These are phyloP conservation scores for Agonopterix subpropinquella DNA, from an alignment of 2,888 invertebrate genomes.

Conservation along the genomic window DNA sequence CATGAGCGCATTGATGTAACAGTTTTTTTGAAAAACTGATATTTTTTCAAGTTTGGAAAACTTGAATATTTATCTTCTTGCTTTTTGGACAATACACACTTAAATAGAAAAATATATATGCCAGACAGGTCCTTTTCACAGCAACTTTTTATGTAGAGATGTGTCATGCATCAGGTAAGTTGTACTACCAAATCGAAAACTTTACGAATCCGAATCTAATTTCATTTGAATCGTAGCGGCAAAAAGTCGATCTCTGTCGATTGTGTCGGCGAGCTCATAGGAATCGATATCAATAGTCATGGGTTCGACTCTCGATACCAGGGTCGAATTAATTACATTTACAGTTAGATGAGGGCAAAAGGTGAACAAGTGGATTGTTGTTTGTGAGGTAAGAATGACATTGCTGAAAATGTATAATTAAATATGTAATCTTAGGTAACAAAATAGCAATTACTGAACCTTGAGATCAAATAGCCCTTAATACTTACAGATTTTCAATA, in stretches of 20 bases:
- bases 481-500: too few species aligned
- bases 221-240: conserved; percentile 50
- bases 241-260: conserved; percentile 61
- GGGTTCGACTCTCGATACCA: conserved; percentile 36
- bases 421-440: too few species aligned
- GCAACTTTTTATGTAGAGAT: conserved; percentile 13
- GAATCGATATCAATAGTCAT: conserved; percentile 63
- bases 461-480: too few species aligned
- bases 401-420: background rate
- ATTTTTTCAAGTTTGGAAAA: too few species aligned
- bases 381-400: background rate
- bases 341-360: conserved; percentile 44
- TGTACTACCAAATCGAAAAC: conserved; percentile 30
- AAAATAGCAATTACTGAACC: too few species aligned
- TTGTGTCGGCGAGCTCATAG: conserved; percentile 58
- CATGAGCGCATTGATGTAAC: too few species aligned
- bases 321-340: conserved; percentile 56
- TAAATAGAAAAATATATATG: too few species aligned
- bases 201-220: conserved; percentile 64
- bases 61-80: too few species aligned
- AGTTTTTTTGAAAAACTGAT: too few species aligned
- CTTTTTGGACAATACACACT: too few species aligned
- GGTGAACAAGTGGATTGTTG: conserved; percentile 34
- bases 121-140: background rate
- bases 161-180: conserved; percentile 13